Percentiles rank a stretch among this genome's conserved stretches.
phyloP scores from a whole-genome alignment of 1,140 invertebrate genomes.

The Lutraria rhynchaena region DNA sequence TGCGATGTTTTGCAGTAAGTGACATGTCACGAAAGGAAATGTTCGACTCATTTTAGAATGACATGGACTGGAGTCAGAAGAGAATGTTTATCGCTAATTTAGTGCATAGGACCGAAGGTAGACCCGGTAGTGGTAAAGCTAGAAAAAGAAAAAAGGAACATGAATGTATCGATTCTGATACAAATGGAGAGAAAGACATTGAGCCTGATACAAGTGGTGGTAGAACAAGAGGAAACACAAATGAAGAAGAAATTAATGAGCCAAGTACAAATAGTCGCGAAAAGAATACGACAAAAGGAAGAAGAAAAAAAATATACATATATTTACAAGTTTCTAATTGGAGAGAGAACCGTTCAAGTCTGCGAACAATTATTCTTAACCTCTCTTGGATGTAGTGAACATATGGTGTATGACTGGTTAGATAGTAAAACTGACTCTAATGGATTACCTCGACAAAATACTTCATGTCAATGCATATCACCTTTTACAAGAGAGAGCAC shows the following conservation, averaged over 20 bases:
- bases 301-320: slow-evolving; percentile 43
- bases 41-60: no score
- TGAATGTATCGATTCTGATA: no score
- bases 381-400: not conserved
- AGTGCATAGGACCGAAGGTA: no score
- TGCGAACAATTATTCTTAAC: slow-evolving; percentile 15
- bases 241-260: no score
- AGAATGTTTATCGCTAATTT: no score
- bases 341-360: not conserved
- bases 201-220: no score
- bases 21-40: not conserved
- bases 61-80: no score
- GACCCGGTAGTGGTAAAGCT: no score
- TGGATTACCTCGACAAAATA: not conserved
- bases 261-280: no score
- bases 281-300: not conserved
- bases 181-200: no score
- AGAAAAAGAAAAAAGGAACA: no score
- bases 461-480: not conserved
- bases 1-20: not conserved
- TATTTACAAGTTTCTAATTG: slow-evolving; percentile 4
- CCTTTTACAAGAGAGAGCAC: not conserved
- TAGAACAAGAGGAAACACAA: no score
- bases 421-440: not conserved
- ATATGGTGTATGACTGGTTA: slow-evolving; percentile 19